These are phyloP conservation scores for Pipistrellus nathusii DNA, from an alignment of 2,797 vertebrate genomes.

Conservation along the genomic window DNA sequence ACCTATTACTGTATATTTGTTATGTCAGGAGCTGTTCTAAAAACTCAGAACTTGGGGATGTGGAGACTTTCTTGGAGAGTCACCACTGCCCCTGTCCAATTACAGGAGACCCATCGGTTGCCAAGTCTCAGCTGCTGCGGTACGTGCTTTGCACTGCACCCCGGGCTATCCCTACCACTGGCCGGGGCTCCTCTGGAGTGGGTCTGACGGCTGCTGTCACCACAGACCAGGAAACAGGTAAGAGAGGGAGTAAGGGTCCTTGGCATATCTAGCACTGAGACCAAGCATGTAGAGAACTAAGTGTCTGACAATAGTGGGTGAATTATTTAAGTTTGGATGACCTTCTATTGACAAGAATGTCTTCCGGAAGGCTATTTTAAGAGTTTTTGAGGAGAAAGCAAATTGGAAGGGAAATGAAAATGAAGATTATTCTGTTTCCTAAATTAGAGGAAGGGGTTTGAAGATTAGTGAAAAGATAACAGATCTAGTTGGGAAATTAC, in stretches of 20 bases:
- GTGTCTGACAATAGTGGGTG: background rate
- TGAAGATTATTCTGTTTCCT: background rate
- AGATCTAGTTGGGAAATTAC: background rate
- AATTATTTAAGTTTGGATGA: background rate
- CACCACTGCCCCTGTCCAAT: rapidly evolving
- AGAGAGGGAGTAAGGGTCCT: slow-evolving; percentile 58
- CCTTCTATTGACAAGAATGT: background rate
- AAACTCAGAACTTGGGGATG: background rate
- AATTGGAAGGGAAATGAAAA: slow-evolving; percentile 28
- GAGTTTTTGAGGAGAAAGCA: background rate
- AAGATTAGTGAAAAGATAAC: background rate
- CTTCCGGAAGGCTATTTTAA: background rate
- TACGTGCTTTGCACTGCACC: slow-evolving; percentile 96
- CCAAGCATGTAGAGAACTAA: background rate
- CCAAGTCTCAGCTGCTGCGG: slow-evolving; percentile 97
- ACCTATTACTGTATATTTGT: background rate
- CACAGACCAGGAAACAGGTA: slow-evolving; percentile 98
- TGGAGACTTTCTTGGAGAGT: background rate
- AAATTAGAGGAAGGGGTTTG: background rate
- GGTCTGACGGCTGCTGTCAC: slow-evolving; percentile 97
- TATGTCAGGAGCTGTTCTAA: background rate
- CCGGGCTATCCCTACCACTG: slow-evolving; percentile 96
- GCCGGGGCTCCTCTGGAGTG: slow-evolving; percentile 96
- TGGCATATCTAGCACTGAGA: background rate
- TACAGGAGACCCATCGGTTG: slow-evolving; percentile 97